Evolutionary conservation across 2,797 vertebrate species (phyloP).

Genomic region (Cirrhinus mrigala): DNA sequence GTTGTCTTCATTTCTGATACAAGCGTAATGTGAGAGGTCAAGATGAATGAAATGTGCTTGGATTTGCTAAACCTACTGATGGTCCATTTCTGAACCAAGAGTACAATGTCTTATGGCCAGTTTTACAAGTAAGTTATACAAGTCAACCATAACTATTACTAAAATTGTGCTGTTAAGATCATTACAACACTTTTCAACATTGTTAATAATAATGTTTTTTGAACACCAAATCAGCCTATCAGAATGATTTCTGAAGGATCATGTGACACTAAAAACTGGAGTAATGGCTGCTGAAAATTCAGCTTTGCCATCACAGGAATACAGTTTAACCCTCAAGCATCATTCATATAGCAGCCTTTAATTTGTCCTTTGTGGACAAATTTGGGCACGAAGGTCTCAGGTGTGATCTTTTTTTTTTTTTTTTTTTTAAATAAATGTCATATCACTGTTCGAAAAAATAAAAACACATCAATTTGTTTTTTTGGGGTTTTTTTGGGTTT

Average conservation of each 20-base stretch:
- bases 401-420: too few species aligned
- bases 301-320: neutral
- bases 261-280: too few species aligned
- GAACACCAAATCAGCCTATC: neutral
- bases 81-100: neutral
- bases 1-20: conserved; percentile 40
- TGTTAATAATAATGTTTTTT: neutral
- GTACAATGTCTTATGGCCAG: neutral
- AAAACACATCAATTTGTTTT: too few species aligned
- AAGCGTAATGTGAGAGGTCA: neutral
- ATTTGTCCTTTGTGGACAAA: too few species aligned
- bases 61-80: neutral
- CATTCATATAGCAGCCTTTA: too few species aligned
- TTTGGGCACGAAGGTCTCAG: too few species aligned
- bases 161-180: too few species aligned
- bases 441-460: too few species aligned
- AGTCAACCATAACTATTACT: neutral
- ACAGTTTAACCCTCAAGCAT: neutral
- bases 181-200: neutral
- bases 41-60: neutral
- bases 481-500: too few species aligned
- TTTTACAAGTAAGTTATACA: neutral
- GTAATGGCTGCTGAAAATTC: neutral
- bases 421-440: too few species aligned
- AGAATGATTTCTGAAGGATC: neutral